phyloP scores from a whole-genome alignment of 2,797 vertebrate species.

The Serranus cabrilla region DNA sequence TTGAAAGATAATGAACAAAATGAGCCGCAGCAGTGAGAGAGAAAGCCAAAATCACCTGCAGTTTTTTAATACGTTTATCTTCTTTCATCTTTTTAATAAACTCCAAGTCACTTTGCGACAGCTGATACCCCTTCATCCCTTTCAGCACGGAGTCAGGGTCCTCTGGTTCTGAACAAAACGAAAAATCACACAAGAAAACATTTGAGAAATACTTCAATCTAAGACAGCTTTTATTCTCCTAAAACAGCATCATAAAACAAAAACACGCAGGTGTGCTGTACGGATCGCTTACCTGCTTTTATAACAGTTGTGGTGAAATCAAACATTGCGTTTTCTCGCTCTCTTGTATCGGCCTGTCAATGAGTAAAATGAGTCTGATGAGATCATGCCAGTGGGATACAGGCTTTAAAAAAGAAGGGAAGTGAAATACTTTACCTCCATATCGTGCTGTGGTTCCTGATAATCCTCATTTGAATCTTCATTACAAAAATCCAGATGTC shows the following conservation, averaged over 20 bases:
- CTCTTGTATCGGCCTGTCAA: constrained; percentile 3
- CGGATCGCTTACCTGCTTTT: constrained; percentile 21
- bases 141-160: constrained; percentile 72
- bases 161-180: neutral
- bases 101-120: constrained; percentile 73
- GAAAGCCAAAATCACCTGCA: constrained; percentile 69
- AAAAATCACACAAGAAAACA: neutral
- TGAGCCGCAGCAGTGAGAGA: neutral
- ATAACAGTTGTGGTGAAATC: neutral
- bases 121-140: constrained; percentile 81
- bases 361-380: too few relatives aligned
- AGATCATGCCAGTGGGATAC: too few relatives aligned
- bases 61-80: constrained; percentile 62
- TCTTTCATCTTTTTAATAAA: constrained; percentile 75
- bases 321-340: neutral
- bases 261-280: too few relatives aligned
- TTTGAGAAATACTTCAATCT: neutral
- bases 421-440: neutral
- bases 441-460: neutral
- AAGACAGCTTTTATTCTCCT: too few relatives aligned
- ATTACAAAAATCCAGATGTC: constrained; percentile 19
- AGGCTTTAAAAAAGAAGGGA: too few relatives aligned
- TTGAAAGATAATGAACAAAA: neutral
- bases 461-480: neutral
- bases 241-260: too few relatives aligned